Evolutionary conservation across 2,113 vertebrate species (phyloP).

Genomic region (Pseudorhombus dupliciocellatus): DNA sequence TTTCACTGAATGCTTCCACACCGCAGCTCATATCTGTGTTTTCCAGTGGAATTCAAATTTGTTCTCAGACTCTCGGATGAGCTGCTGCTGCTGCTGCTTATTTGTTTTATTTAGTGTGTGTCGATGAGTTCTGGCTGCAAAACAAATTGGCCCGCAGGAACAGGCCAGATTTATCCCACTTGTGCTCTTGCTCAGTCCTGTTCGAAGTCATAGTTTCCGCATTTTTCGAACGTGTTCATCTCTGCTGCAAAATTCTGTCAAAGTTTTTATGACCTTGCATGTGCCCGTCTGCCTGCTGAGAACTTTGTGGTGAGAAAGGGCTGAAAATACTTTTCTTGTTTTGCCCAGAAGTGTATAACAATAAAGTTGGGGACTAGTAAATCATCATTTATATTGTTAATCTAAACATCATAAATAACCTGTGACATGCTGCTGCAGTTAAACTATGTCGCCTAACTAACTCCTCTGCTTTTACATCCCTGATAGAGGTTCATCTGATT

Average conservation of each 20-base stretch:
- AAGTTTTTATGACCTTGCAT: neutral
- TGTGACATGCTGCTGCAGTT: neutral
- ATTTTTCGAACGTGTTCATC: constrained; percentile 30
- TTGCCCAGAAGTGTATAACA: neutral
- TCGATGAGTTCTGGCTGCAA: constrained; percentile 21
- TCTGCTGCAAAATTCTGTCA: constrained; percentile 12
- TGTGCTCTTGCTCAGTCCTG: constrained; percentile 34
- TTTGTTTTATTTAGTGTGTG: constrained; percentile 34
- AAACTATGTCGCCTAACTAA: neutral
- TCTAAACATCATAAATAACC: too few species aligned
- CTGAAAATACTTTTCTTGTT: too few species aligned
- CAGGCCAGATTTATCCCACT: constrained; percentile 22
- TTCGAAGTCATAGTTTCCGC: constrained; percentile 45
- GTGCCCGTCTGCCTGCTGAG: neutral
- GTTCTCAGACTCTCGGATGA: constrained; percentile 9
- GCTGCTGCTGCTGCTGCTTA: constrained; percentile 27
- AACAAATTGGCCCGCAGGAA: constrained; percentile 24
- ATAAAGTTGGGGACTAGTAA: neutral
- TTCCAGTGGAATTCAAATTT: constrained; percentile 8
- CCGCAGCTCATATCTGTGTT: neutral
- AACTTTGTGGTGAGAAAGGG: constrained; percentile 4
- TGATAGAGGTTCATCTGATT: neutral
- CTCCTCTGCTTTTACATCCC: constrained; percentile 19
- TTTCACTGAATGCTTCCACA: neutral
- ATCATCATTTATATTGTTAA: constrained; percentile 1